These are phyloP conservation scores for Apteryx owenii DNA, from an alignment of 2,113 vertebrate species.

Conservation along the genomic window DNA sequence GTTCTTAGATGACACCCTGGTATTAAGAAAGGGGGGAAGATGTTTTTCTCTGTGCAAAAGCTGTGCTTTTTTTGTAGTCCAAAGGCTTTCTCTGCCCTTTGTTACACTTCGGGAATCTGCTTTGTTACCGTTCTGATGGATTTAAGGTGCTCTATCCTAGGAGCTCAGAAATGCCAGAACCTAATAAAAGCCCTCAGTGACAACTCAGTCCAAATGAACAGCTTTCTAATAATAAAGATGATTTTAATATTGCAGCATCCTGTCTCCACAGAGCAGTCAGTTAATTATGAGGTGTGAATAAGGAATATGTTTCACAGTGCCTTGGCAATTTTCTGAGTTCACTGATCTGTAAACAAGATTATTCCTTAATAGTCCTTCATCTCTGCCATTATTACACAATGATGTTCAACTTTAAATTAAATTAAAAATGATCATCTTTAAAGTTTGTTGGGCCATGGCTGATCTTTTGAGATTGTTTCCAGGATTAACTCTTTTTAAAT, in stretches of 20 bases:
- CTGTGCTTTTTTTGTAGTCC: not conserved
- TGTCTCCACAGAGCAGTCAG: constrained; percentile 36
- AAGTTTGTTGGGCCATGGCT: constrained; percentile 32
- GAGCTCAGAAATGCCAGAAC: constrained; percentile 11
- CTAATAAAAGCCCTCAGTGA: not conserved
- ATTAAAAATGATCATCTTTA: constrained; percentile 47
- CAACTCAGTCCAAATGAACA: constrained; percentile 6
- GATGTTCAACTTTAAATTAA: constrained; percentile 63
- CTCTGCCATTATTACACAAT: constrained; percentile 53
- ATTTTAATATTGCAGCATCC: constrained; percentile 43
- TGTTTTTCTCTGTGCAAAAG: not conserved
- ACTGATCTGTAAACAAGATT: constrained; percentile 69
- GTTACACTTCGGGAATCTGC: not conserved
- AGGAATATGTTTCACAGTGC: constrained; percentile 61
- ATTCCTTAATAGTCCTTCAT: constrained; percentile 64
- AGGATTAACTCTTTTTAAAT: constrained; percentile 41
- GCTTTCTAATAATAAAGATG: constrained; percentile 29
- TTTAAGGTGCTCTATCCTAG: not conserved
- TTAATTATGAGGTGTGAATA: constrained; percentile 72
- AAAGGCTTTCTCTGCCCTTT: not conserved
- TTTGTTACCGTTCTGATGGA: not conserved
- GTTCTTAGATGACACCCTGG: not conserved
- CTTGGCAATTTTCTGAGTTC: constrained; percentile 65
- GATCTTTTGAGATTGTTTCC: constrained; percentile 34
- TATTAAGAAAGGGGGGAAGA: not conserved